Base-by-base conservation (phyloP, 2,797 vertebrate genomes). In the Leucoraja ocellata region DNA sequence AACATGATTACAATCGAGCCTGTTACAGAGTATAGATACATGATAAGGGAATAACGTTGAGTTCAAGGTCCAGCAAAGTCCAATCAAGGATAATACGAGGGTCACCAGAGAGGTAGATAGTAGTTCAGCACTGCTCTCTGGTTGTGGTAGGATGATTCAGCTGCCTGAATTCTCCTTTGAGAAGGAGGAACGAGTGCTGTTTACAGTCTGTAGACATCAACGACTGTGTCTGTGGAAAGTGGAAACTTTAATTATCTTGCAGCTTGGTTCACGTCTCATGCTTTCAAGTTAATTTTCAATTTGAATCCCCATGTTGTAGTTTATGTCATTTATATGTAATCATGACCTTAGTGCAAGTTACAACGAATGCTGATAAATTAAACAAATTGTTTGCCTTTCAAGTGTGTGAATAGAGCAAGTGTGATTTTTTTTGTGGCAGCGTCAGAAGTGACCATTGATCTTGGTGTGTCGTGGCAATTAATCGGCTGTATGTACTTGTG, bases 331-430 rank as follows among this genome's bases (percentile, higher is more conserved):
- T 54, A 54, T 54, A n/a, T 65, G 61, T 65, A 63, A 65, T 39
- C 65, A 36, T 28, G 18, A 88, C n/a, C 9, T 68, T 36, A 23
- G 21, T 88, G 18, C n/a, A 65, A 88, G 68, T 65, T 88, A 21
- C 84, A 39, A 36, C 61, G 14, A 28, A 68, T 9, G 13, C 18
- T 68, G 61, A 68, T 23, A 18, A 65, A 68, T 21, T 68, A 16
- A 65, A 88, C 65, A 14, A n/a, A 88, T 68, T 68, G 84, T 88
- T 68, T 88, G 65, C 39, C 63, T 88, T 36, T 88, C 84, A 68
- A 46, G 32, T 21, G n/a, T 1, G 6, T 88, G 36, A 68, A 36
- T 88, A 88, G 84, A 68, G 14, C 63, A 68, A 32, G 61, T 88
- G n/a, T 65, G n/a, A 28, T 88, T 36, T 3, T 21, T 74, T 25